Evolutionary conservation across 2,888 invertebrate species (phyloP), one percentile per base, ranked within the genome.

Genomic region (Morpho achilles): DNA sequence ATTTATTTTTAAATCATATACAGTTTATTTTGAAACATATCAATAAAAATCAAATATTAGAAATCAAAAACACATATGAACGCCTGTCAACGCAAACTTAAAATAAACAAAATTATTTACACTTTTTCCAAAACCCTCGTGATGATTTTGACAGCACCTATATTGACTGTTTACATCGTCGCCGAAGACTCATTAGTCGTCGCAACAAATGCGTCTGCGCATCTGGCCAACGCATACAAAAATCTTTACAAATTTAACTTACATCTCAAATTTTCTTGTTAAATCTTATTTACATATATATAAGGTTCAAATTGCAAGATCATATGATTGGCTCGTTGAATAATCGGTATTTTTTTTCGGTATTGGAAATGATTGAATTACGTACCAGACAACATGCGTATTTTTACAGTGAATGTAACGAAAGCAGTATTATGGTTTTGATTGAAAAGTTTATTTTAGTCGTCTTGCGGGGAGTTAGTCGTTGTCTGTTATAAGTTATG

Each of bases 121-220:
- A 68, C 68, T 58, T 60, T 57, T 80, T 76, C 72, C 60, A 64
- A 65, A 64, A 65, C 60, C 63, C 59, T 68, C 59, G 69, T 83
- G 82, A 87, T 84, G 82, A 76, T 79, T 86, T 80, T 84, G 82
- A 85, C 88, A 85, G 80, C 69, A 66, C 72, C 68, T 66, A 70
- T 75, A 80, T 74, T 76, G 82, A 86, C 77, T 85, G 84, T 82
- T 86, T 83, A 87, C 84, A 82, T 89, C 88, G 81, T 86, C 89
- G 77, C 84, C 75, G 70, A 73, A 77, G 72, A 79, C 80, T 86
- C 88, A 89, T 90, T 89, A 90, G 90, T 87, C 81, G 82, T 77
- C 83, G 79, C 75, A 74, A 76, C 76, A 68, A 72, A 72, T 73
- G 74, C 75, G 74, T 70, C 65, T 59, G 72, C 77, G 77, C 89